A percentile compares a stretch with the other conserved stretches of the same genome.
These are phyloP conservation scores for Maccullochella peelii DNA, from an alignment of 2,113 vertebrate genomes.

Conservation along the genomic window DNA sequence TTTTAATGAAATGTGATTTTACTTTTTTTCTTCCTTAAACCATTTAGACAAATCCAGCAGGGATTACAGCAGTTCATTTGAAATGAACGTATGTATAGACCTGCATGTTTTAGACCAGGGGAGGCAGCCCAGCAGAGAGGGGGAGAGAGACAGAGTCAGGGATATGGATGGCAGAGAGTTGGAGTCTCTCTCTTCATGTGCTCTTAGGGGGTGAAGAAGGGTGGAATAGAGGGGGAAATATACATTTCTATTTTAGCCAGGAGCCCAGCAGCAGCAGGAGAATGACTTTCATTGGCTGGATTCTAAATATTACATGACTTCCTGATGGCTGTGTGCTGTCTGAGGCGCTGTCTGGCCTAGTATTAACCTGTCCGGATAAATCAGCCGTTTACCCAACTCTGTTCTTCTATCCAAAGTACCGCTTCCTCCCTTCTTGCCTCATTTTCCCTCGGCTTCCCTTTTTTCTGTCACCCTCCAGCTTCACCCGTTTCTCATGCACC, in stretches of 20 bases:
- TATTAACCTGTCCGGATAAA: constrained; percentile 88
- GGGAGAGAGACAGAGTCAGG: neutral
- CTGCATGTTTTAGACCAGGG: constrained; percentile 16
- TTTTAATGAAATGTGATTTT: constrained; percentile 45
- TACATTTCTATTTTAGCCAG: constrained; percentile 80
- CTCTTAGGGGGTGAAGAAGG: constrained; percentile 9
- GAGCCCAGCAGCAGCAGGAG: constrained; percentile 67
- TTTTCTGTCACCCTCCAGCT: constrained; percentile 31
- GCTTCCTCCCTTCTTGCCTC: constrained; percentile 36
- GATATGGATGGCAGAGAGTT: constrained; percentile 19
- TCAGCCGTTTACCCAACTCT: constrained; percentile 79
- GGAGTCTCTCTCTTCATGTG: constrained; percentile 31
- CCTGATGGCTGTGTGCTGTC: constrained; percentile 84
- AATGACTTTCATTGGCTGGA: constrained; percentile 80
- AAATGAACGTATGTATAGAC: constrained; percentile 18
- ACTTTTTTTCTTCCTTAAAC: constrained; percentile 1
- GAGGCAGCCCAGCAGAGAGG: neutral
- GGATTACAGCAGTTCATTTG: constrained; percentile 25
- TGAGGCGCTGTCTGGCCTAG: constrained; percentile 78
- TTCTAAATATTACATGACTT: constrained; percentile 88
- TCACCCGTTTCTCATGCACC: constrained; percentile 52
- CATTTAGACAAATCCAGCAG: constrained; percentile 34
- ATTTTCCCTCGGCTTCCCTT: constrained; percentile 16
- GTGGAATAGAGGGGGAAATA: constrained; percentile 51
- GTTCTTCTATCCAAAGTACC: constrained; percentile 48